A percentile compares a stretch with the other conserved stretches of the same genome.
These are phyloP conservation scores for Orthonevra nobilis DNA, from an alignment of 2,888 invertebrate genomes.

Conservation along the genomic window DNA sequence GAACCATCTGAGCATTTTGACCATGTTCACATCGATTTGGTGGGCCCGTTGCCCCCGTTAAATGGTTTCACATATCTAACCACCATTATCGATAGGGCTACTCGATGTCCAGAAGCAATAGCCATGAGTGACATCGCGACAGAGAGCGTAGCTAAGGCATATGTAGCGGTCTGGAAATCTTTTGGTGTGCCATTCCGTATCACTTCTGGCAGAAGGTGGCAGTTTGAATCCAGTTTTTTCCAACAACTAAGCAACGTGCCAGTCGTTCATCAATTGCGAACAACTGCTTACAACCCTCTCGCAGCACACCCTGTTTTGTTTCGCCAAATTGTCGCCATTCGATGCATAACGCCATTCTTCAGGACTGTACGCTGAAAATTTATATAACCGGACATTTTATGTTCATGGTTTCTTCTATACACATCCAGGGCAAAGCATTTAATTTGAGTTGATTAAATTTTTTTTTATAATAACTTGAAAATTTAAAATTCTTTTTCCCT, in stretches of 20 bases:
- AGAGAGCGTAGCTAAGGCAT: slow-evolving; percentile 22
- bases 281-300: slow-evolving; percentile 62
- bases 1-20: neutral
- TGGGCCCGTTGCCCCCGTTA: slow-evolving; percentile 4
- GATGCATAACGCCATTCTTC: too few relatives aligned
- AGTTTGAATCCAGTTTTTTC: slow-evolving; percentile 58
- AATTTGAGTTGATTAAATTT: too few relatives aligned
- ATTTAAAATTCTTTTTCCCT: too few relatives aligned
- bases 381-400: too few relatives aligned
- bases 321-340: too few relatives aligned
- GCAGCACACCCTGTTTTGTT: too few relatives aligned
- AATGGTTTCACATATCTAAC: slow-evolving; percentile 1
- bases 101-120: slow-evolving; percentile 5
- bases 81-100: slow-evolving; percentile 12
- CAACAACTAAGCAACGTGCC: slow-evolving; percentile 28
- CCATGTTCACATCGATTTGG: slow-evolving; percentile 12
- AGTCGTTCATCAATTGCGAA: slow-evolving; percentile 44
- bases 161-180: slow-evolving; percentile 13
- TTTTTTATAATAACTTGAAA: too few relatives aligned
- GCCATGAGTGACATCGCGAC: neutral
- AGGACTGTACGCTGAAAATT: too few relatives aligned
- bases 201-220: slow-evolving; percentile 55
- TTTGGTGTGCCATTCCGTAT: slow-evolving; percentile 57
- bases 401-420: too few relatives aligned
- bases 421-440: too few relatives aligned